Evolutionary conservation across 1,140 invertebrate species (phyloP), one percentile per base, ranked within the genome.

Genomic region (Drosophila elegans): DNA sequence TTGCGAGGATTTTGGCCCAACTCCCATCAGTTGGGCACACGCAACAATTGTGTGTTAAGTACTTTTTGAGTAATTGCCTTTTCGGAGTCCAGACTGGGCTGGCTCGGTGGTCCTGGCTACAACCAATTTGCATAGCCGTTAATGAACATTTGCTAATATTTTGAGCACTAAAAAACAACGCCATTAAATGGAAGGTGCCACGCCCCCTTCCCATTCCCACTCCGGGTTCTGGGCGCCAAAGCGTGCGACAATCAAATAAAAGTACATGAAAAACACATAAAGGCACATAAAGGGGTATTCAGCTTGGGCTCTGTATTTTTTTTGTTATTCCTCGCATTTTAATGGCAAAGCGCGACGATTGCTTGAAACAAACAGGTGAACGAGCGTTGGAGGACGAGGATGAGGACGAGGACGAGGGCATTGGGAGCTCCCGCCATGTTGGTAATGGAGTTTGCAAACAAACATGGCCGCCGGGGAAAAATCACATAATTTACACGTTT

Each of bases 91-190:
- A 41, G 51, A 21, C 16, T 48, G 56, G 67, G 64, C 79, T 55
- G 12, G 32, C 27, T 29, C 13, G 39, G 34, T 21, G 39, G 34
- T 21, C 38, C 82, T 75, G 76, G 88, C 79, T 71, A 74, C 53
- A 53, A 56, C 67, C 84, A 89, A 88, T 88, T 88, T 88, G 83
- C 83, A 82, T 86, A 80, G 83, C 77, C 83, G 83, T 88, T 88
- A 88, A 88, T 88, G 83, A 88, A 88, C 84, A 89, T 88, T 88
- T 88, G 83, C 83, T 88, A 88, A 88, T 89, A 89, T 89, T 88
- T 89, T 83, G 74, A 89, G 84, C 76, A 89, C 83, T 88, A 83
- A 89, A 77, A 77, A 88, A 88, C 67, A 80, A 56, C 49, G 83
- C 72, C 62, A 88, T 83, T 74, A 83, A 88, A 67, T 56, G 51